Evolutionary conservation across 2,888 invertebrate species (phyloP).

Genomic region (Tenthredo scrophulariae): DNA sequence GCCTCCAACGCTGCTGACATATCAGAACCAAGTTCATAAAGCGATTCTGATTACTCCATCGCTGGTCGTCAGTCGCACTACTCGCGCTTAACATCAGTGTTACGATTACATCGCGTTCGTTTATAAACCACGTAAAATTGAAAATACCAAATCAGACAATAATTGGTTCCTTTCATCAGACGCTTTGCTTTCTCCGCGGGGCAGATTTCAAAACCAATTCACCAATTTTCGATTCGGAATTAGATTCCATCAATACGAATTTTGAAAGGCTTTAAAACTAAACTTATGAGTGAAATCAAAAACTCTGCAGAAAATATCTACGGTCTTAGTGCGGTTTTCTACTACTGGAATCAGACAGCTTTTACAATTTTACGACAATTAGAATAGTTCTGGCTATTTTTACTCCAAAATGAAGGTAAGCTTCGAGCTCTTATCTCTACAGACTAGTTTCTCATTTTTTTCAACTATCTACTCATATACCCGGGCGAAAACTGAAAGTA

Average conservation of each 20-base stretch:
- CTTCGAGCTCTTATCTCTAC: background rate
- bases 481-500: background rate
- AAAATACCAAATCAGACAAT: background rate
- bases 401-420: constrained; percentile 32
- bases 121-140: background rate
- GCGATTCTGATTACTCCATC: constrained; percentile 35
- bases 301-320: background rate
- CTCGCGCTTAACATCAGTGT: background rate
- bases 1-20: constrained; percentile 24
- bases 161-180: background rate
- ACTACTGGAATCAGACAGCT: background rate
- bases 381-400: background rate
- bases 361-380: background rate
- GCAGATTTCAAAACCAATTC: background rate
- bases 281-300: background rate
- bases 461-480: background rate
- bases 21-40: constrained; percentile 44
- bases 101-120: background rate
- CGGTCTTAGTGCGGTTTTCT: background rate
- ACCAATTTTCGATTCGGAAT: background rate
- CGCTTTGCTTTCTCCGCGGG: background rate
- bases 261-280: background rate
- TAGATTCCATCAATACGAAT: background rate
- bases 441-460: background rate
- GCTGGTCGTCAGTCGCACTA: constrained; percentile 38